A percentile compares a stretch with the other conserved stretches of the same genome.
Conservation (phyloP, 2,113 vertebrate species). For the Psittacus erithacus region DNA sequence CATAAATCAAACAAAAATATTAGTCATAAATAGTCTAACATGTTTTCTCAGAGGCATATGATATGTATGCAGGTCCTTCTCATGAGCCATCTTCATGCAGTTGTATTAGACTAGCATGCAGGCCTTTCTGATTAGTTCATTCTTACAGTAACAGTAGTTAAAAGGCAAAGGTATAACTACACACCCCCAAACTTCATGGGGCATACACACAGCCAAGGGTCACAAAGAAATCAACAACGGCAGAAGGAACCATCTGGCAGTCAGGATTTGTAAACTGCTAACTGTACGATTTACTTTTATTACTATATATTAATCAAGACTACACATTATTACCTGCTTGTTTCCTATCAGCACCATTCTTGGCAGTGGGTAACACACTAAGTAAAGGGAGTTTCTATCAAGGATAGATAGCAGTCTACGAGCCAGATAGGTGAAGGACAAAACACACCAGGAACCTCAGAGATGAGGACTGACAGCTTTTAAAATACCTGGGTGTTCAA, state of each 20-base stretch:
- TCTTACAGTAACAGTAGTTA: background rate
- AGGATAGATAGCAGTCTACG: background rate
- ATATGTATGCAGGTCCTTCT: background rate
- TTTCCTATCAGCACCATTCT: background rate
- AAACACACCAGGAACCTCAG: background rate
- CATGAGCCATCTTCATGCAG: background rate
- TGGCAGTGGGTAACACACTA: background rate
- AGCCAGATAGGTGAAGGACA: background rate
- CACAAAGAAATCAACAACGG: background rate
- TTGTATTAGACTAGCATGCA: background rate
- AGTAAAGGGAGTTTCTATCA: background rate
- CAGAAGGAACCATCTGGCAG: background rate
- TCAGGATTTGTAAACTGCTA: background rate
- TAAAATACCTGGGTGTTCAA: background rate
- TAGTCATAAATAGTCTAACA: background rate
- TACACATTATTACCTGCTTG: background rate
- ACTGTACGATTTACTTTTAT: background rate
- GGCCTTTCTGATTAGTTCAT: background rate
- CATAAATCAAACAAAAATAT: conserved; percentile 25
- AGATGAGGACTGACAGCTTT: background rate
- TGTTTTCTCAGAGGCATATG: background rate
- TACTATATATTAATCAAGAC: background rate
- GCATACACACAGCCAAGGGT: background rate
- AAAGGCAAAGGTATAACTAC: background rate
- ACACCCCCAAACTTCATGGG: background rate